Conservation (phyloP, 2,113 vertebrate genomes). For the Acinonyx jubatus region DNA sequence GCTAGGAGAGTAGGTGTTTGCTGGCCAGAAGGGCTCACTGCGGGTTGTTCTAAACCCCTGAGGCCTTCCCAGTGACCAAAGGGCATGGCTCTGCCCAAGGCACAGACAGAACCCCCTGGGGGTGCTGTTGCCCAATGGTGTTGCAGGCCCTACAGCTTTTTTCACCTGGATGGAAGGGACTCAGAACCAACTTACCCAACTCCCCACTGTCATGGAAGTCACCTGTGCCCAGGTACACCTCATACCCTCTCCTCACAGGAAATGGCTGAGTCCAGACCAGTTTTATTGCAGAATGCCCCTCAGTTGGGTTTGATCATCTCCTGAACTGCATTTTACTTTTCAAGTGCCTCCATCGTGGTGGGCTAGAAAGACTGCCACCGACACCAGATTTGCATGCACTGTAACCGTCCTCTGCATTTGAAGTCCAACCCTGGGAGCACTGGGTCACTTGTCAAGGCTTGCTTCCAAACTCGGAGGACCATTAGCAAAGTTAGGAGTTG, state of each 20-base stretch:
- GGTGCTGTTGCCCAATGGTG: background rate
- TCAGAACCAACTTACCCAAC: background rate
- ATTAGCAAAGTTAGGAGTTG: background rate
- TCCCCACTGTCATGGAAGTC: background rate
- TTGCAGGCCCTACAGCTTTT: background rate
- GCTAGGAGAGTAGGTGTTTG: background rate
- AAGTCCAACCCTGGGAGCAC: background rate
- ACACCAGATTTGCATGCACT: background rate
- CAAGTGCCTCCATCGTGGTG: background rate
- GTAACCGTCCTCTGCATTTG: background rate
- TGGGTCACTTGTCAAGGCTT: fast-evolving
- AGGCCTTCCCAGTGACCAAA: background rate
- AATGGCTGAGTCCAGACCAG: background rate
- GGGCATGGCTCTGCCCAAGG: background rate
- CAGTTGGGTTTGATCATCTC: background rate
- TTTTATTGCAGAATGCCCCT: background rate
- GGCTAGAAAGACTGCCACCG: background rate
- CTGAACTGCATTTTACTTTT: background rate
- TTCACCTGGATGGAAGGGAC: background rate
- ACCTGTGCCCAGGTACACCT: background rate
- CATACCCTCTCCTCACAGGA: background rate
- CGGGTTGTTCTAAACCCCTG: no score
- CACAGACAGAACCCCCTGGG: background rate
- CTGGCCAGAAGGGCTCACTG: background rate
- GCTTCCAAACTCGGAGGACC: background rate